Evolutionary conservation across 2,113 vertebrate genomes (phyloP).

Genomic region (Sorex araneus): DNA sequence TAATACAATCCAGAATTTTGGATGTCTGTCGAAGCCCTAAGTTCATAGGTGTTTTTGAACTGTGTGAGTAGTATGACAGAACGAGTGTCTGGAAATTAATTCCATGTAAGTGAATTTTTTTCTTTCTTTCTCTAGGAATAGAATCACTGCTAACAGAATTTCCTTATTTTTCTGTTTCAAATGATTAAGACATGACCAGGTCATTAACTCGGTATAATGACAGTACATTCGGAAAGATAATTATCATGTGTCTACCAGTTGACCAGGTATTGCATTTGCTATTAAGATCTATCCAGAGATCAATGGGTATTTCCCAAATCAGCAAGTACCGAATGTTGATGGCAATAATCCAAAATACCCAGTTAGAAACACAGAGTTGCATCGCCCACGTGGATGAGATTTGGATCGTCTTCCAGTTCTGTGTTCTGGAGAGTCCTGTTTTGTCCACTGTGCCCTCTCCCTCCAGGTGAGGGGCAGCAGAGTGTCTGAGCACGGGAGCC

Average conservation of each 20-base stretch:
- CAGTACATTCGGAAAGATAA: too few relatives aligned
- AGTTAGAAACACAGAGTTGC: neutral
- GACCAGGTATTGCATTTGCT: too few relatives aligned
- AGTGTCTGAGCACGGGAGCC: too few relatives aligned
- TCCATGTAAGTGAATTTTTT: neutral
- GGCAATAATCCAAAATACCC: neutral
- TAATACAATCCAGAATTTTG: neutral
- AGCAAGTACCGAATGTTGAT: neutral
- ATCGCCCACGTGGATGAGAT: neutral
- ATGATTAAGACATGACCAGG: too few relatives aligned
- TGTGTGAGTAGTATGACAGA: constrained; percentile 5
- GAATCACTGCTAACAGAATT: neutral
- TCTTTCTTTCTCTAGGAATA: too few relatives aligned
- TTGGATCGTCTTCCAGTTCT: neutral
- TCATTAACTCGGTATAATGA: too few relatives aligned
- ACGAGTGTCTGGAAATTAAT: neutral
- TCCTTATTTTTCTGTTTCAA: constrained; percentile 34
- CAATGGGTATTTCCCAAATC: neutral
- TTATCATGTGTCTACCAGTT: too few relatives aligned
- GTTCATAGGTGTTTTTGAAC: neutral
- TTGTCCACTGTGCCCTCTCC: too few relatives aligned
- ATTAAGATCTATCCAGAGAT: neutral
- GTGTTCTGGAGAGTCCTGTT: too few relatives aligned
- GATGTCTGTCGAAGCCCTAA: neutral
- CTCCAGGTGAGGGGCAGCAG: too few relatives aligned